These are phyloP conservation scores for Athene cunicularia DNA, from an alignment of 2,113 vertebrate species.

Conservation along the genomic window DNA sequence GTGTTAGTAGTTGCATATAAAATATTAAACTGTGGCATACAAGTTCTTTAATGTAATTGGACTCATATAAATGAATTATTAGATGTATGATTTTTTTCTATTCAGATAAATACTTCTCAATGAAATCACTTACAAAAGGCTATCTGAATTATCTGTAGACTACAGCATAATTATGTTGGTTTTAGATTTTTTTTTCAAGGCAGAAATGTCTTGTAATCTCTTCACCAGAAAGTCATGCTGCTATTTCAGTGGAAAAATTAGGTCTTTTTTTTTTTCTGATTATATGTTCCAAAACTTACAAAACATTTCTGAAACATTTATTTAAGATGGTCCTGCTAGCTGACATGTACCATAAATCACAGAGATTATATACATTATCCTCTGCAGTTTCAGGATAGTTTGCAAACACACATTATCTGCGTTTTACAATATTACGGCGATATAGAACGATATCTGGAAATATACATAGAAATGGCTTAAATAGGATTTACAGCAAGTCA, in stretches of 20 bases:
- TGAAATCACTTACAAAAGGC: neutral
- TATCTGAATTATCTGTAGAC: neutral
- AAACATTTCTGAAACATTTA: neutral
- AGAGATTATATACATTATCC: neutral
- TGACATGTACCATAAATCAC: neutral
- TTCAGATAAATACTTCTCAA: neutral
- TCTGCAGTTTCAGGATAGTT: neutral
- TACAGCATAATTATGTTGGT: rapidly evolving
- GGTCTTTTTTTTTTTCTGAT: neutral
- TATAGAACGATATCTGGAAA: neutral
- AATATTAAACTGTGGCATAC: neutral
- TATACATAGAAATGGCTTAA: neutral
- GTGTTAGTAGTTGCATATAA: neutral
- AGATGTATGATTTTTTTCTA: neutral
- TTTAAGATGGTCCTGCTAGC: neutral
- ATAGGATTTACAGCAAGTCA: neutral
- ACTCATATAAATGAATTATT: neutral
- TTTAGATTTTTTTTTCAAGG: neutral
- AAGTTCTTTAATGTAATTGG: neutral
- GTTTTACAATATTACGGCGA: neutral
- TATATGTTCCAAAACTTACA: neutral
- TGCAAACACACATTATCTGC: neutral
- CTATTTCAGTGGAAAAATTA: neutral
- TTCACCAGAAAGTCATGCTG: neutral
- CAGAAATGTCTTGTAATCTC: neutral